Percentiles rank a stretch among this genome's conserved stretches.
These are phyloP conservation scores for Rostratula benghalensis DNA, from an alignment of 2,113 vertebrate species.

Conservation along the genomic window DNA sequence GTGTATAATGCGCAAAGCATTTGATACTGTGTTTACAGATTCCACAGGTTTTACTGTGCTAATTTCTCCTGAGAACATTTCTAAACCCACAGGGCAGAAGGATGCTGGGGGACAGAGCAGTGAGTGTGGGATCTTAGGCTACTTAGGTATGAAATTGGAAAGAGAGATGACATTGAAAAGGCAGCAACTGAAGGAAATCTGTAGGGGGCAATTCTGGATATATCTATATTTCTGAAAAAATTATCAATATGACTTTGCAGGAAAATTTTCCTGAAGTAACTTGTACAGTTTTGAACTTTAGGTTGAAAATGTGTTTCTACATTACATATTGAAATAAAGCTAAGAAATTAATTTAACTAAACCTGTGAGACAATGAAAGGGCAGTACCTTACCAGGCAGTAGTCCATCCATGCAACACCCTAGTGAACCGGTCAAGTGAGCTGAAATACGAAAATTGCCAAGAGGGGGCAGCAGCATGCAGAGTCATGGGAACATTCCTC, in stretches of 20 bases:
- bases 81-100: background rate
- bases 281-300: background rate
- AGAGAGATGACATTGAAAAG: background rate
- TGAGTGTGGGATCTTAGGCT: background rate
- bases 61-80: background rate
- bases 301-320: background rate
- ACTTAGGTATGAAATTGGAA: background rate
- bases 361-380: background rate
- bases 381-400: background rate
- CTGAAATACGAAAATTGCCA: background rate
- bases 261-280: background rate
- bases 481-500: background rate
- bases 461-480: background rate
- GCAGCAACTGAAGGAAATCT: background rate
- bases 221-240: background rate
- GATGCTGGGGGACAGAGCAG: background rate
- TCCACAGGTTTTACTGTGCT: background rate
- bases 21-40: conserved; percentile 48
- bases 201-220: background rate
- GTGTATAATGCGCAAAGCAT: conserved; percentile 43
- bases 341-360: background rate
- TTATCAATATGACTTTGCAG: background rate
- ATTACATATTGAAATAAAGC: background rate
- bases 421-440: background rate
- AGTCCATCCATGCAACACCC: background rate